Evolutionary conservation across 2,113 vertebrate genomes (phyloP).

Genomic region (Equus przewalskii): DNA sequence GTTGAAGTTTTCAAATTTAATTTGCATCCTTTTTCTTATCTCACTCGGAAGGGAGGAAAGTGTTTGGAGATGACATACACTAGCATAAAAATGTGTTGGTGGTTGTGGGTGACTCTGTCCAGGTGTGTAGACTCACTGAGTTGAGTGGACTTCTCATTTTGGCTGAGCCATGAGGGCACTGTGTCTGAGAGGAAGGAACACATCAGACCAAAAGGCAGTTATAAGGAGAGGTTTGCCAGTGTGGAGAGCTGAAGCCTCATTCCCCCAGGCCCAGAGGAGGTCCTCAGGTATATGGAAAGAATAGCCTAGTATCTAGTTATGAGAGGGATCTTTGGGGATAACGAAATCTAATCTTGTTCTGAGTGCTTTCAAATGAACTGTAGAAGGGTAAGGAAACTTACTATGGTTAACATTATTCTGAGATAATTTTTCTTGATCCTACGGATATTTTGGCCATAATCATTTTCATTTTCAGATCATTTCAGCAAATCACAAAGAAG

Average conservation of each 20-base stretch:
- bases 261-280: background rate
- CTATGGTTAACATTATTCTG: background rate
- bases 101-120: background rate
- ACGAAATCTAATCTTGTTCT: background rate
- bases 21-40: background rate
- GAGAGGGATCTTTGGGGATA: background rate
- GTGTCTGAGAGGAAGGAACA: background rate
- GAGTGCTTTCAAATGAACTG: background rate
- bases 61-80: background rate
- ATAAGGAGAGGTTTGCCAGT: background rate
- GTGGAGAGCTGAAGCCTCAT: background rate
- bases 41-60: background rate
- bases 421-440: background rate
- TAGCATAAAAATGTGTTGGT: background rate
- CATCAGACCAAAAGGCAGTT: background rate
- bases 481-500: background rate
- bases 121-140: background rate
- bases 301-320: background rate
- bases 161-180: background rate
- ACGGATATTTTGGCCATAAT: background rate
- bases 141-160: background rate
- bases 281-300: background rate
- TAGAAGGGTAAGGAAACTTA: background rate
- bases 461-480: background rate
- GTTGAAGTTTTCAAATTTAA: background rate